Base-by-base conservation (phyloP, 2,113 vertebrate species). In the Platichthys flesus region DNA sequence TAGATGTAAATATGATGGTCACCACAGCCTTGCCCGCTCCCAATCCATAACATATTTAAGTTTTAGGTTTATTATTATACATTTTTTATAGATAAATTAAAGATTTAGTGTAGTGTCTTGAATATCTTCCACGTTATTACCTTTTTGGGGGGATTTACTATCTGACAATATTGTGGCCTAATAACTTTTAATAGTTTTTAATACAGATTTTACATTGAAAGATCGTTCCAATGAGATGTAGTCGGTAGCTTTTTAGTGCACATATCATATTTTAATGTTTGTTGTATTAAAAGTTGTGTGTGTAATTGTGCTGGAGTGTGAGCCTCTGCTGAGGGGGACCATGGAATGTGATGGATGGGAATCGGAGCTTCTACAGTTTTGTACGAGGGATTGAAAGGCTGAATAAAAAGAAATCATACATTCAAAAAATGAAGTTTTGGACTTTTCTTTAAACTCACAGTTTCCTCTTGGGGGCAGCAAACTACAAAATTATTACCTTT, bases 391-490 rank as follows among this genome's bases (percentile, higher is more conserved):
- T 81, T 54, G 62, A 35, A 51, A 75, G 67, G 75, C 24, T 84
- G 24, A 92, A 93, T 93, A 87, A 93, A 31, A 93, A 78, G 2
- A 75, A 76, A 59, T 65, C 57, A 60, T 76, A 74, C 71, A 81
- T 58, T 6, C 31, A 31, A 31, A 31, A 31, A 5, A 0, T 4
- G 0, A 37, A 0, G 0, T 0, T 10, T 26, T 10, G 0, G 14
- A 77, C 20, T 9, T 0, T 68, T 57, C 18, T 51, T 16, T 18
- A 13, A 47, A 47, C 14, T 51, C 15, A 16, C 14, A 16, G 14
- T 78, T 18, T 5, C 14, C 24, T 60, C 72, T 26, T 6, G 63
- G 58, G 42, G 64, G 69, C 59, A 64, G 58, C n/a, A 55, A 28
- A 68, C 28, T 20, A 45, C 3, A 52, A 52, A 10, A 1, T 23